Percentiles rank a stretch among this genome's conserved stretches.
phyloP scores from a whole-genome alignment of 1,140 invertebrate species.

The Drosophila nannoptera region DNA sequence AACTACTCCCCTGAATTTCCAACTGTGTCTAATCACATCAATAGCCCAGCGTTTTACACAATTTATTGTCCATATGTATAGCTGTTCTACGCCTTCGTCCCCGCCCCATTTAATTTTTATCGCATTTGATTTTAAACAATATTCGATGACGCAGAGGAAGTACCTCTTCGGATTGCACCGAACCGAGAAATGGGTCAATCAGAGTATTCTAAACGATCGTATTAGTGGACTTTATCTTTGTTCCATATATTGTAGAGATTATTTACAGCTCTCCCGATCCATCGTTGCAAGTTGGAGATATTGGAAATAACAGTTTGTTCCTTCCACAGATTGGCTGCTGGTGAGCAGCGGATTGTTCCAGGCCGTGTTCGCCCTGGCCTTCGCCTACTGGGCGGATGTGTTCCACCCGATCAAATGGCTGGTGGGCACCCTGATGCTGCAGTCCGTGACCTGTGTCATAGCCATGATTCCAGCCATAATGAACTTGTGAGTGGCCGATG shows the following conservation, averaged over 20 bases:
- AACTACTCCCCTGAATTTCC: conserved; percentile 2
- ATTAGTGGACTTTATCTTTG: too few species aligned
- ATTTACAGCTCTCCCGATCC: too few species aligned
- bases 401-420: conserved; percentile 83
- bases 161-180: too few species aligned
- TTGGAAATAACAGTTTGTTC: background rate
- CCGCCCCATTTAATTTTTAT: too few species aligned
- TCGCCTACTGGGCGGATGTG: conserved; percentile 83
- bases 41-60: conserved; percentile 21
- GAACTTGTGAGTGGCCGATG: conserved; percentile 64
- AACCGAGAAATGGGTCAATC: too few species aligned
- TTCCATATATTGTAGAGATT: too few species aligned
- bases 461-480: conserved; percentile 82
- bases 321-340: conserved; percentile 81
- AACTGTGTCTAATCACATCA: conserved; percentile 40
- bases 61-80: background rate
- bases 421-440: conserved; percentile 81
- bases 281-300: too few species aligned
- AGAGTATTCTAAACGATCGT: too few species aligned
- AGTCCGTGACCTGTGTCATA: conserved; percentile 80
- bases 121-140: too few species aligned
- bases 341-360: conserved; percentile 81
- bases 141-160: too few species aligned
- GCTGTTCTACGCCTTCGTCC: too few species aligned
- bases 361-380: conserved; percentile 80